phyloP scores from a whole-genome alignment of 2,113 vertebrate species.

The Poecilia latipinna region DNA sequence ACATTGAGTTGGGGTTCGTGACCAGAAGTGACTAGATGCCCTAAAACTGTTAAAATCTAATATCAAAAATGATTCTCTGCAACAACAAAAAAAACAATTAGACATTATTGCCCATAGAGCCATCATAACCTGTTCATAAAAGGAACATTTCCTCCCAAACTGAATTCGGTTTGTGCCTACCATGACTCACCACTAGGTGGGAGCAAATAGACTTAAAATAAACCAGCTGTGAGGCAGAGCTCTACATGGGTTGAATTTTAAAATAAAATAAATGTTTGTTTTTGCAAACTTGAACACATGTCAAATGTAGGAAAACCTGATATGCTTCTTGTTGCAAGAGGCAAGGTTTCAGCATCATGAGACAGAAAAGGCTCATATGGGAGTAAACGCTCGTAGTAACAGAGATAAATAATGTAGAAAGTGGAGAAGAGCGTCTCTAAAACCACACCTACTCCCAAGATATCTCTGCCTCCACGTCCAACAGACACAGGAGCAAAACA shows the following conservation, averaged over 20 bases:
- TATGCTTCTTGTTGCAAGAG: background rate
- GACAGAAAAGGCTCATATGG: slow-evolving; percentile 3
- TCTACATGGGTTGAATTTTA: background rate
- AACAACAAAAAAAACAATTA: too few species aligned
- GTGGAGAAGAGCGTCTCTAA: slow-evolving; percentile 42
- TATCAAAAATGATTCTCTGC: too few species aligned
- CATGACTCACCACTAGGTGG: slow-evolving; percentile 63
- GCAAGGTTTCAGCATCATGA: background rate
- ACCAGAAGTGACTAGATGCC: too few species aligned
- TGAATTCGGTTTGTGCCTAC: slow-evolving; percentile 2
- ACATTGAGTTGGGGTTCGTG: too few species aligned
- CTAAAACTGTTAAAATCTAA: too few species aligned
- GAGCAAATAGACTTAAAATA: slow-evolving; percentile 45
- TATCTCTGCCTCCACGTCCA: slow-evolving; percentile 29
- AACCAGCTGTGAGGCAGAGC: too few species aligned
- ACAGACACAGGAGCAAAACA: slow-evolving; percentile 33
- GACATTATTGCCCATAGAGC: too few species aligned
- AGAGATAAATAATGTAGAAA: slow-evolving; percentile 67
- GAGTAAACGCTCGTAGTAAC: slow-evolving; percentile 48
- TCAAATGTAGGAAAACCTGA: background rate
- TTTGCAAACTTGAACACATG: background rate
- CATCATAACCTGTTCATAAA: too few species aligned
- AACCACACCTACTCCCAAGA: slow-evolving; percentile 62
- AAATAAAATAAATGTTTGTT: background rate
- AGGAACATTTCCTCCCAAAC: background rate